Percentiles rank a stretch among this genome's conserved stretches.
phyloP scores from a whole-genome alignment of 2,797 vertebrate species.

The Sebastolobus altivelis region DNA sequence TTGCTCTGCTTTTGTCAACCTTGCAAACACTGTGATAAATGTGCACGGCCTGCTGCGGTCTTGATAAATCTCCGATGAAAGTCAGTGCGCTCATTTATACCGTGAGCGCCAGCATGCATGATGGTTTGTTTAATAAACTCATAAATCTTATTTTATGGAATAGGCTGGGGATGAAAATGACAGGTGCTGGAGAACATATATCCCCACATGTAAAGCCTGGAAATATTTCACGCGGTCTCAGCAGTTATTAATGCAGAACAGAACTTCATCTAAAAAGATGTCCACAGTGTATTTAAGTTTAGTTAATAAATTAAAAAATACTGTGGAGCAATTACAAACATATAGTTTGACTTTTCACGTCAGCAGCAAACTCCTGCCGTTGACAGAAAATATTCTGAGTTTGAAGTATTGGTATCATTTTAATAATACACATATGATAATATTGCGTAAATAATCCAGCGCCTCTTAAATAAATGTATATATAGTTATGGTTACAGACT shows the following conservation, averaged over 20 bases:
- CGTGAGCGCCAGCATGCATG: not conserved
- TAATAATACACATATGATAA: too few species aligned
- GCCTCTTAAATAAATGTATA: too few species aligned
- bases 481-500: too few species aligned
- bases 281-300: not conserved
- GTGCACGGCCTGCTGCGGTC: conserved; percentile 12
- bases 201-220: conserved; percentile 7
- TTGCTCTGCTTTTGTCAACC: conserved; percentile 10
- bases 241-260: conserved; percentile 1
- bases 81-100: conserved; percentile 24
- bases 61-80: conserved; percentile 36
- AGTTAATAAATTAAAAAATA: not conserved
- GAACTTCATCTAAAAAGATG: not conserved
- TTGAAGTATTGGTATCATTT: not conserved
- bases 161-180: conserved; percentile 10
- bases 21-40: conserved; percentile 25
- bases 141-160: conserved; percentile 34
- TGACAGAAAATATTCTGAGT: not conserved
- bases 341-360: not conserved
- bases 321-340: not conserved
- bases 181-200: conserved; percentile 9
- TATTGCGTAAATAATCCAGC: too few species aligned
- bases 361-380: not conserved
- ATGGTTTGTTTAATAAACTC: conserved; percentile 13
- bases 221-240: not conserved